Evolutionary conservation across 30 jellyfish, hydroid and myxozoan genomes (phyloP), one percentile per base, ranked within the genome.

Genomic region (Aurelia sp.): DNA sequence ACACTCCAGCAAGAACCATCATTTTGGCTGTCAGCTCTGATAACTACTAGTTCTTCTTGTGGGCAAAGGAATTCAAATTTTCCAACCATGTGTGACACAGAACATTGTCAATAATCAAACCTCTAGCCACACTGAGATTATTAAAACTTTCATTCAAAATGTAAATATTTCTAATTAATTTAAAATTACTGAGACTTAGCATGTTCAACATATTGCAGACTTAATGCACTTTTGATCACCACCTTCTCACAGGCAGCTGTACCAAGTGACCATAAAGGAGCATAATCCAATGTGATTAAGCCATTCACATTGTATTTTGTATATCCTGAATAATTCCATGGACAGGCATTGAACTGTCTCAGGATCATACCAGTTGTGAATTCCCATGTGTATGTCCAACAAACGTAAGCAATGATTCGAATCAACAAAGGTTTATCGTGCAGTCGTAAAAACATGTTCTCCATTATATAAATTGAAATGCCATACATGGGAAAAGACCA

Each of bases 401-500:
- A 71, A 7, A 93, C 91, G 60, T 93, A 93, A 33, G 79, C 92
- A 22, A 93, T 19, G 33, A 82, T 76, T 5, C 98, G 97, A 3
- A 87, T 22, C 11, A 88, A 72, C 78, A 93, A 74, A 4, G 85
- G 79, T 68, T 75, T 21, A 38, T 78, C 92, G 20, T 71, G 82
- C 52, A 93, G 35, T 40, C 30, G 62, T 38, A 87, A 40, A 47
- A 85, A 93, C 85, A 93, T 60, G 4, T 64, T 87, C 69, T 93
- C 98, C 92, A 88, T 74, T 9, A 93, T 82, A 44, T 78, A 82
- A 18, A 88, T 93, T 48, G 97, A 80, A 5, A 93, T 59, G 1
- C 97, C 91, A 66, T 93, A 93, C 92, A 93, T 88, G 24, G 98
- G 98, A 77, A 93, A 93, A 13, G 98, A 93, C 98, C 98, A 93